phyloP scores from a whole-genome alignment of 2,113 vertebrate genomes.

The Macroglossus sobrinus region DNA sequence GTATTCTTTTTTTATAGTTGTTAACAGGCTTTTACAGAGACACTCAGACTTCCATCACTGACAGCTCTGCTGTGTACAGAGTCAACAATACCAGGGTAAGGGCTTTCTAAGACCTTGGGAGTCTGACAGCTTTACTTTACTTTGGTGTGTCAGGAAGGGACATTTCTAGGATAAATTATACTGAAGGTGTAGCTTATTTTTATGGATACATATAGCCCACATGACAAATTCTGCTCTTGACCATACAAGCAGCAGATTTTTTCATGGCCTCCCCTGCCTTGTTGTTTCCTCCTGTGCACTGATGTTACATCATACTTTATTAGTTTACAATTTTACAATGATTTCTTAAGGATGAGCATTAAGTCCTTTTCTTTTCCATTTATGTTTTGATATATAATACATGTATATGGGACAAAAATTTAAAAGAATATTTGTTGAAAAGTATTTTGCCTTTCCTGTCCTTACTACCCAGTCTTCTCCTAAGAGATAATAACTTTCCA shows the following conservation, averaged over 20 bases:
- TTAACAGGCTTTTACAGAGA: slow-evolving; percentile 88
- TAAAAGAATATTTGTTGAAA: not conserved
- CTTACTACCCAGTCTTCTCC: not conserved
- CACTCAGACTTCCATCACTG: slow-evolving; percentile 94
- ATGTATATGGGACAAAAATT: not conserved
- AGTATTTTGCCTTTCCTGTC: not conserved
- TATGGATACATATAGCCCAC: not conserved
- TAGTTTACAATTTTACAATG: not conserved
- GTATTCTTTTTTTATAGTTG: slow-evolving; percentile 81
- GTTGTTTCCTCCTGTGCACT: not conserved
- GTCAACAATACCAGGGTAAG: slow-evolving; percentile 86
- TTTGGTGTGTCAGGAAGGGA: not conserved
- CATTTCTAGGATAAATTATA: not conserved
- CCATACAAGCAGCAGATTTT: not conserved
- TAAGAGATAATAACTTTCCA: not conserved
- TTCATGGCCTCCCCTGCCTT: not conserved
- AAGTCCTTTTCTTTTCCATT: not conserved
- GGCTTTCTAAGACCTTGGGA: not conserved
- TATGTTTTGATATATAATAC: slow-evolving; percentile 18
- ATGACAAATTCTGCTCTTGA: not conserved
- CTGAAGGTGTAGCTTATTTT: not conserved
- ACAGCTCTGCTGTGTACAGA: slow-evolving; percentile 89
- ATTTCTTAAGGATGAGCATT: not conserved
- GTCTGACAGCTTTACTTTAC: not conserved
- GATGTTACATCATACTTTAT: not conserved